Percentiles rank a stretch among this genome's conserved stretches.
These are phyloP conservation scores for Eugnorisma glareosa DNA, from an alignment of 2,888 invertebrate species.

Conservation along the genomic window DNA sequence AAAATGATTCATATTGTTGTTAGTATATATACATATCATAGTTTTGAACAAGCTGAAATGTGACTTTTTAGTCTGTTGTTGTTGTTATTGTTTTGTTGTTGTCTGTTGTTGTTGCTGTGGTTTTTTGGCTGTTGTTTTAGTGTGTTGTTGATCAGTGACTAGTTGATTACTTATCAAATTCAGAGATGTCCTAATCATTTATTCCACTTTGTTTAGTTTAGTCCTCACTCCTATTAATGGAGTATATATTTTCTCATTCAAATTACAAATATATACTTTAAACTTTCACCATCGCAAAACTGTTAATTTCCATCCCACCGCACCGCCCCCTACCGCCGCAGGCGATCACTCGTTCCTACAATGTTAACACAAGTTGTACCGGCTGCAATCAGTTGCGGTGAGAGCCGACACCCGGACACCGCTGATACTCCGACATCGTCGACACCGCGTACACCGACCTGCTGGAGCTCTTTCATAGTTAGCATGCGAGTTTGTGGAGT, in stretches of 20 bases:
- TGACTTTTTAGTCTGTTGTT: background rate
- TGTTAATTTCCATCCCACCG: constrained; percentile 4
- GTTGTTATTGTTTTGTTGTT: too few relatives aligned
- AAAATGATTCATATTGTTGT: too few relatives aligned
- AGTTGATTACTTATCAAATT: background rate
- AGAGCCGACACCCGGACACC: constrained; percentile 27
- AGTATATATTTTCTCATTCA: background rate
- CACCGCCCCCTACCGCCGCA: constrained; percentile 29
- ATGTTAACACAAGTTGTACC: constrained; percentile 64
- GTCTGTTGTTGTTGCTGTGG: too few relatives aligned
- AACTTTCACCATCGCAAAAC: background rate
- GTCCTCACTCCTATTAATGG: too few relatives aligned
- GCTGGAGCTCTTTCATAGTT: constrained; percentile 18
- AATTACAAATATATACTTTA: background rate
- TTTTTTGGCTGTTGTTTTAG: too few relatives aligned
- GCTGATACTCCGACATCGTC: constrained; percentile 14
- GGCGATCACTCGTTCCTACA: constrained; percentile 52
- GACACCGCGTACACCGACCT: constrained; percentile 21
- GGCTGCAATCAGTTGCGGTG: constrained; percentile 67
- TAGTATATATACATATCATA: too few relatives aligned
- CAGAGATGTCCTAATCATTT: background rate
- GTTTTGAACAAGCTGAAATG: background rate
- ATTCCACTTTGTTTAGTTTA: background rate
- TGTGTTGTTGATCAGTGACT: background rate
- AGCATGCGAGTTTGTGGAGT: constrained; percentile 25